Evolutionary conservation across 2,113 vertebrate species (phyloP).

Genomic region (Arvicanthis niloticus): DNA sequence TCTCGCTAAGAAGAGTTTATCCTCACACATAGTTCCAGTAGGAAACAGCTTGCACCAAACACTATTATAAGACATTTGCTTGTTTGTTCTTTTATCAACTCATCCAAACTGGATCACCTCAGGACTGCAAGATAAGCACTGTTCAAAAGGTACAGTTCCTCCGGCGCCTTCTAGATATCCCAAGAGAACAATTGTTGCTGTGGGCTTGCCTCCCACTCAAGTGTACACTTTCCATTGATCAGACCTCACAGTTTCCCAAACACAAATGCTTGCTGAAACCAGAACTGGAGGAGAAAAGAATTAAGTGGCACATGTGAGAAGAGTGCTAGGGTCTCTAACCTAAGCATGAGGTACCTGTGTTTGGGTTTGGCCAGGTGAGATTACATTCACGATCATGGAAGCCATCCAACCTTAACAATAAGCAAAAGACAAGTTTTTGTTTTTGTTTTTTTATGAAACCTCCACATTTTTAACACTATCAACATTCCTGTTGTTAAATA

Average conservation of each 20-base stretch:
- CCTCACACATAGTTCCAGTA: neutral
- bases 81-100: neutral
- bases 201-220: neutral
- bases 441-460: neutral
- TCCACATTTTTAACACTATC: neutral
- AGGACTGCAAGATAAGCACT: neutral
- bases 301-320: neutral
- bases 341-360: neutral
- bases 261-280: neutral
- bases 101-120: neutral
- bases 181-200: neutral
- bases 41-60: neutral
- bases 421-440: neutral
- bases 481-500: neutral
- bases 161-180: neutral
- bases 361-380: too few species aligned
- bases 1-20: neutral
- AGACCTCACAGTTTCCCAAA: neutral
- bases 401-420: neutral
- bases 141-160: neutral
- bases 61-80: neutral
- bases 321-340: accelerated
- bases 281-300: neutral
- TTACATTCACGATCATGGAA: accelerated
- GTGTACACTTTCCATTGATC: neutral